phyloP scores from a whole-genome alignment of 1,140 invertebrate species.

The Drosophila persimilis region DNA sequence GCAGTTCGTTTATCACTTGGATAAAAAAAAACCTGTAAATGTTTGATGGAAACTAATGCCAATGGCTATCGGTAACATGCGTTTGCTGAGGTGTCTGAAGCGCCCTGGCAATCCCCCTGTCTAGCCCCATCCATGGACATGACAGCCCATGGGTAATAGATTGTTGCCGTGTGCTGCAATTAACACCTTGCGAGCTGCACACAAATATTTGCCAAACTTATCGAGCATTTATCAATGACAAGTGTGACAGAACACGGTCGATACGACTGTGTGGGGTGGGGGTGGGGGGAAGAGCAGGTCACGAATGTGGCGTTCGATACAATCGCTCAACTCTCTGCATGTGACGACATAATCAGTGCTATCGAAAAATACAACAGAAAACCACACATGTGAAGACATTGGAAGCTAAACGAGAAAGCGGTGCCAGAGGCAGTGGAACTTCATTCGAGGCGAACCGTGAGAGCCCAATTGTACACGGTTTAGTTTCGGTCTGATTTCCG shows the following conservation, averaged over 20 bases:
- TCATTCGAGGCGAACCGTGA: slow-evolving; percentile 2
- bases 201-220: slow-evolving; percentile 77
- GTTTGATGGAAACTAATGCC: slow-evolving; percentile 13
- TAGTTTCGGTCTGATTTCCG: slow-evolving; percentile 21
- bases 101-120: too few species aligned
- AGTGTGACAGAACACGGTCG: slow-evolving; percentile 43
- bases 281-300: slow-evolving; percentile 8
- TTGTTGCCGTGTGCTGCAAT: slow-evolving; percentile 62
- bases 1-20: slow-evolving; percentile 22
- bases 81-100: slow-evolving; percentile 13
- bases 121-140: background rate
- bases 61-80: slow-evolving; percentile 26
- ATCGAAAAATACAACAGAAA: slow-evolving; percentile 4
- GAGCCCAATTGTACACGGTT: slow-evolving; percentile 25
- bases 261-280: background rate
- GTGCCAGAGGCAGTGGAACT: too few species aligned
- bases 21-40: slow-evolving; percentile 15
- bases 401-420: too few species aligned
- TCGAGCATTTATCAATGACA: slow-evolving; percentile 70
- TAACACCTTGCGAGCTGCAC: slow-evolving; percentile 64
- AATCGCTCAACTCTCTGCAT: slow-evolving; percentile 11
- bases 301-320: slow-evolving; percentile 8
- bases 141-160: slow-evolving; percentile 60
- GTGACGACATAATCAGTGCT: slow-evolving; percentile 27
- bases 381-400: background rate